Evolutionary conservation across 2,113 vertebrate species (phyloP).

Genomic region (Manacus vitellinus): DNA sequence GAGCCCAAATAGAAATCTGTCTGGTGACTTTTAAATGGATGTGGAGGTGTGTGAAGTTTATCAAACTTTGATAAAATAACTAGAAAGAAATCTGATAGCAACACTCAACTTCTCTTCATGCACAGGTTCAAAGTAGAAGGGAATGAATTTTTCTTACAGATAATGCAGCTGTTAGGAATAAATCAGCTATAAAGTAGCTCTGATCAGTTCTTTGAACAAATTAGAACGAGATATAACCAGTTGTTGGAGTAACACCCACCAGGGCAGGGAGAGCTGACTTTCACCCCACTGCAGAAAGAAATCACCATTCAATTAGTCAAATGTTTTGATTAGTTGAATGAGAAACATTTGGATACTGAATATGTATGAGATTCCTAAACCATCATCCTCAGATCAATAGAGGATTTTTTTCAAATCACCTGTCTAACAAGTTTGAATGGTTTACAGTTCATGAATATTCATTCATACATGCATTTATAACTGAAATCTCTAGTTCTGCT

Average conservation of each 20-base stretch:
- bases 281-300: conserved; percentile 63
- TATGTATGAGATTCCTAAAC: conserved; percentile 67
- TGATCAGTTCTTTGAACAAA: conserved; percentile 28
- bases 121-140: neutral
- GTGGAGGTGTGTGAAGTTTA: neutral
- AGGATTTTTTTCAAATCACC: conserved; percentile 10
- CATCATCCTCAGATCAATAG: neutral
- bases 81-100: neutral
- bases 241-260: conserved; percentile 54
- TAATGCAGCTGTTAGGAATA: conserved; percentile 33
- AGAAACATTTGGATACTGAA: conserved; percentile 50
- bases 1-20: neutral
- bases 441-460: conserved; percentile 37
- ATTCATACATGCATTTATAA: neutral
- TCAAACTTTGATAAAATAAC: neutral
- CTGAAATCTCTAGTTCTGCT: neutral
- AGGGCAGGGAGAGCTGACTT: conserved; percentile 58
- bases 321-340: conserved; percentile 73
- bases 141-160: conserved; percentile 32
- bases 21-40: neutral
- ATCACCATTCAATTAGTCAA: conserved; percentile 71
- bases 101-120: conserved; percentile 12
- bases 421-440: conserved; percentile 59
- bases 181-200: neutral
- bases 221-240: neutral